These are phyloP conservation scores for Ophion obscuratus DNA, from an alignment of 2,888 invertebrate genomes.

Conservation along the genomic window DNA sequence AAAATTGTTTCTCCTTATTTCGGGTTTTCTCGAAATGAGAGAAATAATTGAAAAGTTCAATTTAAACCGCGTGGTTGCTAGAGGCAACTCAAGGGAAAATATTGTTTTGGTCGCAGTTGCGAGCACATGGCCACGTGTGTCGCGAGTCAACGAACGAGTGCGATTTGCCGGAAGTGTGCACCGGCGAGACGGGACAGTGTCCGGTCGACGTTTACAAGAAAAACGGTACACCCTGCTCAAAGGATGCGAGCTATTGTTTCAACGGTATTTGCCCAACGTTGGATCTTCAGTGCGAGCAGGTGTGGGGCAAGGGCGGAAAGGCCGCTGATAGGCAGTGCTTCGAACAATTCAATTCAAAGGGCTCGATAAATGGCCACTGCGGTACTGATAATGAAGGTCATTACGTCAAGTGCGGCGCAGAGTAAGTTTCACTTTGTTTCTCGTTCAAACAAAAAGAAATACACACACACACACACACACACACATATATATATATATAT, in stretches of 20 bases:
- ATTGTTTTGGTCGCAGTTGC: constrained; percentile 85
- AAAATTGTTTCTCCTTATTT: too few relatives aligned
- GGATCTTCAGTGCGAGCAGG: constrained; percentile 93
- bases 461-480: too few relatives aligned
- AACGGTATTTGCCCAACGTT: constrained; percentile 96
- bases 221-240: constrained; percentile 94
- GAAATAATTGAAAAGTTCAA: too few relatives aligned
- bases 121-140: constrained; percentile 91
- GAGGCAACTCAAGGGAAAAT: background rate
- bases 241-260: constrained; percentile 93
- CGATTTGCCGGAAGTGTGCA: constrained; percentile 97
- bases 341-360: constrained; percentile 97
- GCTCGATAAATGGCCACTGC: constrained; percentile 97
- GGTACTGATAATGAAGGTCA: constrained; percentile 91
- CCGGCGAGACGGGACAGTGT: constrained; percentile 95
- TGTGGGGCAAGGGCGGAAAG: constrained; percentile 96
- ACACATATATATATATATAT: too few relatives aligned
- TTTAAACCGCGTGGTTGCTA: too few relatives aligned
- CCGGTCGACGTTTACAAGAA: constrained; percentile 95
- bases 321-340: constrained; percentile 95
- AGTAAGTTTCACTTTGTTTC: constrained; percentile 86
- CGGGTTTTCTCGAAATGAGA: too few relatives aligned
- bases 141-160: constrained; percentile 95
- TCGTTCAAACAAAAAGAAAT: background rate
- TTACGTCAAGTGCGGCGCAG: constrained; percentile 93